phyloP scores from a whole-genome alignment of 1,140 invertebrate species.

The Drosophila guanche region DNA sequence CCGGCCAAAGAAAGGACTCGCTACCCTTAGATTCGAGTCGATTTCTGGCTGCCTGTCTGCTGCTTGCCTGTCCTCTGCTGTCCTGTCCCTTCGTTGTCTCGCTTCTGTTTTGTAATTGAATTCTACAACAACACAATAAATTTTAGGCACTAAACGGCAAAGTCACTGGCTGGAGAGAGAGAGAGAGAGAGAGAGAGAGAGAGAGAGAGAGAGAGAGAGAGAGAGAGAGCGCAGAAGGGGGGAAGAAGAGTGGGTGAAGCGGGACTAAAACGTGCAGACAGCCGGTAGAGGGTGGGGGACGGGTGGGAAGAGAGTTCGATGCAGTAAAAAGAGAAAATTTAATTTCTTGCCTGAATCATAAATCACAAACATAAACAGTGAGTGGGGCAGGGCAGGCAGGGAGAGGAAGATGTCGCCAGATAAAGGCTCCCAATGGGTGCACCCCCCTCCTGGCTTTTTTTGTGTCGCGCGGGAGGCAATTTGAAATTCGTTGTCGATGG shows the following conservation, averaged over 20 bases:
- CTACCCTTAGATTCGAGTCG: constrained; percentile 9
- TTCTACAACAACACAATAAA: constrained; percentile 79
- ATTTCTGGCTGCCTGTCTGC: constrained; percentile 21
- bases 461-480: constrained; percentile 46
- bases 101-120: constrained; percentile 52
- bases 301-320: constrained; percentile 3
- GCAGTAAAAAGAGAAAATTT: constrained; percentile 78
- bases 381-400: constrained; percentile 4
- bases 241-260: not conserved
- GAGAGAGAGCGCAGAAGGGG: too few species aligned
- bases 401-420: constrained; percentile 58
- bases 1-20: not conserved
- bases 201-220: too few species aligned
- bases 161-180: not conserved
- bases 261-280: constrained; percentile 36
- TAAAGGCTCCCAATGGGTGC: constrained; percentile 47
- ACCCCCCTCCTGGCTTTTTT: not conserved
- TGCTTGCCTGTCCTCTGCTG: not conserved
- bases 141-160: constrained; percentile 67
- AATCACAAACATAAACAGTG: constrained; percentile 79
- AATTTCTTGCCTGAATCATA: constrained; percentile 82
- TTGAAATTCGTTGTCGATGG: constrained; percentile 72
- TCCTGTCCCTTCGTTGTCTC: constrained; percentile 6
- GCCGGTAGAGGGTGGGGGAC: constrained; percentile 13
- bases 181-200: too few species aligned